Conservation (phyloP, 1,140 invertebrate species). For the Lordiphosa collinella region DNA sequence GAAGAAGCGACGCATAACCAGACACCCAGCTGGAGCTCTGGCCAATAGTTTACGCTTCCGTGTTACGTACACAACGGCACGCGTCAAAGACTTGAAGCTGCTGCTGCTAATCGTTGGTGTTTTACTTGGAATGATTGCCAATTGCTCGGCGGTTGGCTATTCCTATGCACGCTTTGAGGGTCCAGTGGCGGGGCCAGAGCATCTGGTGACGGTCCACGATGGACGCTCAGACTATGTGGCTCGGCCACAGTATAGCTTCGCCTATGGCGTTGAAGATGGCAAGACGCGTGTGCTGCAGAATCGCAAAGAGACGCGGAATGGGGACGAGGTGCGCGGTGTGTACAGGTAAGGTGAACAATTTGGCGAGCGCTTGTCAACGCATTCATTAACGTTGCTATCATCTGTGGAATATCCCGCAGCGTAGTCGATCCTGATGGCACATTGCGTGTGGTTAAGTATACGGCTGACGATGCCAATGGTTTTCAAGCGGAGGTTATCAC, state of each 20-base stretch:
- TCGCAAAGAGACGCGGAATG: constrained; percentile 85
- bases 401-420: constrained; percentile 39
- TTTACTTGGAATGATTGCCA: constrained; percentile 32
- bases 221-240: constrained; percentile 83
- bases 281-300: constrained; percentile 85
- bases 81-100: constrained; percentile 28
- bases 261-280: constrained; percentile 86
- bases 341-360: constrained; percentile 81
- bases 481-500: constrained; percentile 80
- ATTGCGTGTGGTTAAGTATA: constrained; percentile 81
- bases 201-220: constrained; percentile 81
- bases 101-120: constrained; percentile 35
- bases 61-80: constrained; percentile 46
- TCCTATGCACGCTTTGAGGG: constrained; percentile 85
- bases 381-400: constrained; percentile 41
- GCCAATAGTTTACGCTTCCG: constrained; percentile 52
- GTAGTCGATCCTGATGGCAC: constrained; percentile 81
- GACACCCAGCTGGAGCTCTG: constrained; percentile 18
- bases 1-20: constrained; percentile 58
- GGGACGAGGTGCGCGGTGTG: constrained; percentile 85
- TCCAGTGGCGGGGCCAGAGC: constrained; percentile 83
- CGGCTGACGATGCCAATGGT: constrained; percentile 81
- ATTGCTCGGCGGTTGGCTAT: constrained; percentile 81
- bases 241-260: constrained; percentile 85
- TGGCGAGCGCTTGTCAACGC: constrained; percentile 30